These are phyloP conservation scores for Megamerina dolium DNA, from an alignment of 2,888 invertebrate species.

Conservation along the genomic window DNA sequence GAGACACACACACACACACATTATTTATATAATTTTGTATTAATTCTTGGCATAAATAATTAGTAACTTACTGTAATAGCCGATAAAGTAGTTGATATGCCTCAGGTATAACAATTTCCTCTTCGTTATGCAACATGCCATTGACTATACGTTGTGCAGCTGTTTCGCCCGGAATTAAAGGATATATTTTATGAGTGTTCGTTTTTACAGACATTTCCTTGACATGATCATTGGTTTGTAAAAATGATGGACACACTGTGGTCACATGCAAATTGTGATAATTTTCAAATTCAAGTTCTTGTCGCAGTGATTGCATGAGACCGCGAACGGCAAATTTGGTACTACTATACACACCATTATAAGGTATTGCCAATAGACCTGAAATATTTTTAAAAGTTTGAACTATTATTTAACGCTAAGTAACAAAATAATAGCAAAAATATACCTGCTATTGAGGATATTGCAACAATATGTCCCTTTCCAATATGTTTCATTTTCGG, in stretches of 20 bases:
- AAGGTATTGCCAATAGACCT: slow-evolving; percentile 24
- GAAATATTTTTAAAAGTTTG: not conserved
- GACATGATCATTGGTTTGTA: slow-evolving; percentile 31
- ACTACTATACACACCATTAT: slow-evolving; percentile 33
- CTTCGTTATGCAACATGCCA: slow-evolving; percentile 29
- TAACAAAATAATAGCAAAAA: not conserved
- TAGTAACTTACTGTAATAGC: slow-evolving; percentile 19
- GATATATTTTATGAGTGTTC: slow-evolving; percentile 13
- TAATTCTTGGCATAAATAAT: no score
- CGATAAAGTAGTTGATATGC: slow-evolving; percentile 14
- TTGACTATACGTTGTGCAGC: slow-evolving; percentile 26
- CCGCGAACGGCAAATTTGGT: slow-evolving; percentile 44
- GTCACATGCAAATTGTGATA: slow-evolving; percentile 28
- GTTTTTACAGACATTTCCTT: not conserved
- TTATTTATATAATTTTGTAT: no score
- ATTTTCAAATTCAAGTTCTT: slow-evolving; percentile 33
- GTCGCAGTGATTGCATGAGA: slow-evolving; percentile 36
- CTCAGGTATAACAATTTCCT: slow-evolving; percentile 28
- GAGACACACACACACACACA: no score
- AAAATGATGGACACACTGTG: slow-evolving; percentile 42
- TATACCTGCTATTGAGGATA: slow-evolving; percentile 37
- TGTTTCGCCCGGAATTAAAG: slow-evolving; percentile 22
- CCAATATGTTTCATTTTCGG: slow-evolving; percentile 42
- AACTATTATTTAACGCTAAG: not conserved
- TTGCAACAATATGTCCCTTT: slow-evolving; percentile 44